These are phyloP conservation scores for Pavo muticus DNA, from an alignment of 2,113 vertebrate genomes.

Conservation along the genomic window DNA sequence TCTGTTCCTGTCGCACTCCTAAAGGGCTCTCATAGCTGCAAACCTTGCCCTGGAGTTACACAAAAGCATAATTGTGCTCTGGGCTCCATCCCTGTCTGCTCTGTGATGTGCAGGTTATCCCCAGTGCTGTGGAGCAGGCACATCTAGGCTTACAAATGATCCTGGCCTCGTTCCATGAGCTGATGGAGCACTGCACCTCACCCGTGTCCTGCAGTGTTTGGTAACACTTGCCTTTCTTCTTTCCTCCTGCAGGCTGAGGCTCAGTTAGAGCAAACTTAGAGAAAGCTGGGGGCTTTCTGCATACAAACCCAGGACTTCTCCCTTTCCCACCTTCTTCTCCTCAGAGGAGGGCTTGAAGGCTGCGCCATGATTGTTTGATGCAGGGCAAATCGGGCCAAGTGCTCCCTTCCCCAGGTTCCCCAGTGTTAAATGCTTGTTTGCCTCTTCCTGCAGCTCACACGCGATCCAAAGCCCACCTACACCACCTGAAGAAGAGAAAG, in stretches of 20 bases:
- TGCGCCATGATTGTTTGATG: background rate
- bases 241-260: fast-evolving
- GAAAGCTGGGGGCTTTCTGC: background rate
- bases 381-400: fast-evolving
- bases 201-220: background rate
- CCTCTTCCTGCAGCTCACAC: conserved; percentile 84
- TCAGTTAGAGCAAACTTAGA: background rate
- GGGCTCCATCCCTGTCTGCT: background rate
- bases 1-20: background rate
- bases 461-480: conserved; percentile 90
- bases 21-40: background rate
- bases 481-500: conserved; percentile 87
- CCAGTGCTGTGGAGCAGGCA: background rate
- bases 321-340: background rate
- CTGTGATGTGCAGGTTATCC: background rate
- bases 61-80: background rate
- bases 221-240: background rate
- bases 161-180: background rate
- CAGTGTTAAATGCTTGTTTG: background rate
- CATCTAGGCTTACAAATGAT: background rate
- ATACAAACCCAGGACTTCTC: background rate
- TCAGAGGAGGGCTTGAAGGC: background rate
- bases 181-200: background rate
- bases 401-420: background rate
- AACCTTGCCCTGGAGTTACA: background rate